phyloP scores from a whole-genome alignment of 1,140 invertebrate species.

The Ctenoplectra terminalis region DNA sequence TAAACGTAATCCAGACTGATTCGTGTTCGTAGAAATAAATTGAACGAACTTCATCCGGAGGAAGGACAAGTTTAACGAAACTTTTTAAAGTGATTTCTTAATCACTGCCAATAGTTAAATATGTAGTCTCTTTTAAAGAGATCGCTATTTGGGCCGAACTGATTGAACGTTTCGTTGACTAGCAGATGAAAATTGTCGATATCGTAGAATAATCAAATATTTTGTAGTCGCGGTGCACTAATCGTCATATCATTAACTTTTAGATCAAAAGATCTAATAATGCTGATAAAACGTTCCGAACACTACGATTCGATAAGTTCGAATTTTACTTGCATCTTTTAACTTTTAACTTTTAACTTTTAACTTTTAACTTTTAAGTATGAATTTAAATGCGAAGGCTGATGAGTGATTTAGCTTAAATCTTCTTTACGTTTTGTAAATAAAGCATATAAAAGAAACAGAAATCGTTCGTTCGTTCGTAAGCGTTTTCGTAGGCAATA shows the following conservation, averaged over 20 bases:
- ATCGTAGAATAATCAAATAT: constrained; percentile 5
- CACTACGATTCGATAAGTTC: constrained; percentile 18
- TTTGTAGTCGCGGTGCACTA: constrained; percentile 3
- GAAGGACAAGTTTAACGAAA: neutral
- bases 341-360: too few relatives aligned
- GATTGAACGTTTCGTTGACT: neutral
- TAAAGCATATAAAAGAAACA: constrained; percentile 70
- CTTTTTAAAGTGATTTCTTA: neutral
- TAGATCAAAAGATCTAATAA: neutral
- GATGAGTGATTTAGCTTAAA: constrained; percentile 69
- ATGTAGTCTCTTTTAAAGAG: neutral
- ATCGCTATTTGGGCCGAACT: too few relatives aligned
- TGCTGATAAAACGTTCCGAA: neutral
- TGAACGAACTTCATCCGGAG: neutral
- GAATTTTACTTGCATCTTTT: constrained; percentile 41
- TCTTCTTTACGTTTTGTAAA: constrained; percentile 75
- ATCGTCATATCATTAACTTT: constrained; percentile 42
- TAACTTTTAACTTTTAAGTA: constrained; percentile 62
- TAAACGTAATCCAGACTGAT: neutral
- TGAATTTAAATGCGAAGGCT: constrained; percentile 65
- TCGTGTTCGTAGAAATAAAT: neutral
- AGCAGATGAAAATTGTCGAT: neutral
- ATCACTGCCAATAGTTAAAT: constrained; percentile 27
- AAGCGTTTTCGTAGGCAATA: constrained; percentile 79
- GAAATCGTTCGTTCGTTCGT: constrained; percentile 27